Evolutionary conservation across 2,797 vertebrate species (phyloP), one percentile per base, ranked within the genome.

Genomic region (Galaxias olidus): DNA sequence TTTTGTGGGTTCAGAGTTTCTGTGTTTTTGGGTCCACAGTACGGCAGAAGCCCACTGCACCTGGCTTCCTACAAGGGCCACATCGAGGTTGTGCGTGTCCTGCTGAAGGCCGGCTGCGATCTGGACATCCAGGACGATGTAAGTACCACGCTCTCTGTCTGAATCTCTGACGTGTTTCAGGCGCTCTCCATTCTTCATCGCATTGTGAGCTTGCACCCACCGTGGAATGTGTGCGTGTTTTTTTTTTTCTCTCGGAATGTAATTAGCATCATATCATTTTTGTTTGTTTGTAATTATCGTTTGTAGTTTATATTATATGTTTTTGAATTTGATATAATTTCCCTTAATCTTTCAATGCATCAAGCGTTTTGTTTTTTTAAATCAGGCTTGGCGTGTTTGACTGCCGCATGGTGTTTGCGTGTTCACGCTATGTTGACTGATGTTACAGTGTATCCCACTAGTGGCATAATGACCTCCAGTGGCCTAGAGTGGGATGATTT

Each of bases 91-190:
- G 95, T 98, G 65, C 94, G 90, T 66, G 88, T 98, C 84, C 93
- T 99, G 79, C 89, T 98, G 86, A 98, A 93, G 84, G 97, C 96
- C 15, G 94, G 95, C 79, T 99, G 97, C 43, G 95, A 98, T 78
- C 87, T 98, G 74, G 93, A 99, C 85, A 91, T 98, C 86, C 94
- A 99, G 80, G 97, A 99, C 75, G 97, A 98, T 67, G 97, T 99
- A 90, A 97, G 97, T 95, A 90, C 8, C 52, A n/a, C n/a, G 14
- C 44, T 19, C 41, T 18, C 12, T 5, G 1, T 47, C 45, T 47
- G 45, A 47, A 14, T 52, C 10, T 48, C 45, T 46, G 14, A 10
- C 30, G 6, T 6, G 30, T 30, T 30, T 30, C 30, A 30, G 30
- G 6, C 30, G 30, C 30, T 30, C 30, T 30, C 30, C 6, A 2